phyloP scores from a whole-genome alignment of 2,113 vertebrate genomes.

The Entomyzon cyanotis region DNA sequence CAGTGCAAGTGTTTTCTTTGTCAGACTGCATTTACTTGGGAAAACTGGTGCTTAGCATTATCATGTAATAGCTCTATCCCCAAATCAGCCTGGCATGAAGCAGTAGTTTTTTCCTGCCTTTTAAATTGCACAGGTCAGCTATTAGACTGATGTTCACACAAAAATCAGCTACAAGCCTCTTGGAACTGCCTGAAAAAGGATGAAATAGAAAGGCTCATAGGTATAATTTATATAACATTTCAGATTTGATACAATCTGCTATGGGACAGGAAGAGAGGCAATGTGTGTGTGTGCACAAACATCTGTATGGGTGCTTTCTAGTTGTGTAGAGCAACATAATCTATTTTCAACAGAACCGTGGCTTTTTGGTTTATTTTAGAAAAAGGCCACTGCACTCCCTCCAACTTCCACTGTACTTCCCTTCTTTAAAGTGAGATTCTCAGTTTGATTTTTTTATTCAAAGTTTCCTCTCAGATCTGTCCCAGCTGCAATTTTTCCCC shows the following conservation, averaged over 20 bases:
- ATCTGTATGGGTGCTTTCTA: background rate
- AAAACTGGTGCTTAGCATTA: background rate
- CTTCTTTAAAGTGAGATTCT: background rate
- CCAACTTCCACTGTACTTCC: background rate
- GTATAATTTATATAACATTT: background rate
- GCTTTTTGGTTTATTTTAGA: background rate
- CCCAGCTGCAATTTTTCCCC: background rate
- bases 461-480: background rate
- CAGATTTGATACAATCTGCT: background rate
- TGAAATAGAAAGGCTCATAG: background rate
- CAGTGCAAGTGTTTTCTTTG: background rate
- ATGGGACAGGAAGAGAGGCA: background rate
- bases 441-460: background rate
- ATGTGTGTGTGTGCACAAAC: background rate
- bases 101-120: background rate
- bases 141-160: background rate
- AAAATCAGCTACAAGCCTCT: constrained; percentile 14
- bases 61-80: background rate
- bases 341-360: background rate
- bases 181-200: background rate
- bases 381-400: background rate
- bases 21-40: background rate
- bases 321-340: background rate
- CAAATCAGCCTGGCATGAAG: constrained; percentile 1
- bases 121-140: background rate